Evolutionary conservation across 1,140 invertebrate species (phyloP), one percentile per base, ranked within the genome.

Genomic region (Drosophila orosa): DNA sequence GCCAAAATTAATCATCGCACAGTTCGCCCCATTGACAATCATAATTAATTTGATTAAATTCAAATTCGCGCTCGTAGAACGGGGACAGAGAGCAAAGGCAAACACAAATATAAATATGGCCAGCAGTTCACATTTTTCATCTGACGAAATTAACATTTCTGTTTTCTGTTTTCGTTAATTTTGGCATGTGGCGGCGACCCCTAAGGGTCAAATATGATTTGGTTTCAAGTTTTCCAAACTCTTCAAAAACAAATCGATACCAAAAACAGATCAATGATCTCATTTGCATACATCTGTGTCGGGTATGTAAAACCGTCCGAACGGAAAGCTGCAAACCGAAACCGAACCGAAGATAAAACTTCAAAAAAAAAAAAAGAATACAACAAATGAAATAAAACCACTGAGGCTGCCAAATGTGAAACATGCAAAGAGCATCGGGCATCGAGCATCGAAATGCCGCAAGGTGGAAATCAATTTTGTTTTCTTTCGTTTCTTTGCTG

Each of bases 41-140:
- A 87, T 87, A 87, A 89, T 89, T 89, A 89, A 89, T 90, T 89
- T 89, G 80, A 89, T 89, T 84, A 90, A 80, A 90, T 89, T 89
- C 77, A 83, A 89, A 89, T 87, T 85, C 73, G 74, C 81, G 66
- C 61, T 71, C 72, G 60, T 42, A 63, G 66, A 83, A 83, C 80
- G 79, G 79, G 80, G 79, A 61, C 78, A 73, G 58, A 48, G 59
- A 35, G 73, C 72, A 76, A 75, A 79, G 48, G 62, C 37, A 76
- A 52, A 29, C 74, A 61, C 39, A 69, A 37, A 67, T 45, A 54
- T 67, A 67, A 42, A 67, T 73, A 73, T 74, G 63, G 55, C 62
- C 69, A 60, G 39, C 54, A 67, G 74, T 55, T 61, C 61, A 73
- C 74, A 82, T 82, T 82, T 82, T 82, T 82, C 74, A 78, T 82